Evolutionary conservation across 2,113 vertebrate species (phyloP), one percentile per base, ranked within the genome.

Genomic region (Phodopus roborovskii): DNA sequence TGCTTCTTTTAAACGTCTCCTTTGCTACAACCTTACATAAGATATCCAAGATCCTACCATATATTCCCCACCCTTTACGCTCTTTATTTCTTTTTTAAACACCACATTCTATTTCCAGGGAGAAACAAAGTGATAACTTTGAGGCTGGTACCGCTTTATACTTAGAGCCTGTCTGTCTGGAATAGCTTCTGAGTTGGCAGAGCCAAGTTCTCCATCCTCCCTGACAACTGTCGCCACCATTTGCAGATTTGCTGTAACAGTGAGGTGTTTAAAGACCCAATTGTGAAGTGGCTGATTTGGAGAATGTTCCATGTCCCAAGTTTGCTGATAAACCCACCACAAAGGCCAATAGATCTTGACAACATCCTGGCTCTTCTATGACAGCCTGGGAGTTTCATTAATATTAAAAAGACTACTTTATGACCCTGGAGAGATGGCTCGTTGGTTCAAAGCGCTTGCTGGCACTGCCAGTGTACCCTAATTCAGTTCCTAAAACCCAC

Each of bases 311-410:
- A 33, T 30, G 3, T 19, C 22, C 93, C 22, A 0, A 33, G 30
- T 74, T 7, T 22, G 62, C 33, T 1, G 11, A 12, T 8, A 15
- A 17, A 66, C 10, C 66, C 28, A 68, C 36, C 19, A 20, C 6
- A 3, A 28, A 26, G 15, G 60, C 5, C 2, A 42, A 58, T 30
- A 26, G 0, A 1, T 30, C 4, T 4, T 3, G 1, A 26, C 10
- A 2, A 9, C 5, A 2, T 24, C 12, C 39, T 0, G 1, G 28
- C n/a, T 78, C 19, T 1, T 9, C 30, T 2, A 0, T 2, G n/a
- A 9, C 3, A 30, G 7, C 33, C 75, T 5, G 6, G 64, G n/a
- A 50, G 5, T 71, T 1, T 19, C 6, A 22, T 20, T 12, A 10
- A 68, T 66, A 48, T 68, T 68, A 86, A 42, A 30, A 42, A 36